These are phyloP conservation scores for Eolophus roseicapilla DNA, from an alignment of 2,113 vertebrate species.

Conservation along the genomic window DNA sequence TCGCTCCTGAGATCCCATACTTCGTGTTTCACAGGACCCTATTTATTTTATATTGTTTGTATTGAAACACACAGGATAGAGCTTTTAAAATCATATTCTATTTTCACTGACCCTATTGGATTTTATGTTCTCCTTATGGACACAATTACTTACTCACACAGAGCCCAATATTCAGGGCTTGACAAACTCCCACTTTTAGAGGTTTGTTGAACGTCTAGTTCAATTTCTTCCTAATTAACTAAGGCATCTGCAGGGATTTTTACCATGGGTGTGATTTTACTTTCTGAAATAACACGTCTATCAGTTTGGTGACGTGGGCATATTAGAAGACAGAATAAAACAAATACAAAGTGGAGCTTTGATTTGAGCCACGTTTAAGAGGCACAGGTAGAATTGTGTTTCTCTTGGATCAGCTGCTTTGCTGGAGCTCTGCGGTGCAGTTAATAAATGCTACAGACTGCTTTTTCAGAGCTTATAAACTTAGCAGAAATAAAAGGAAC, in stretches of 20 bases:
- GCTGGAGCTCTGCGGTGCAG: neutral
- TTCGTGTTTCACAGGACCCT: neutral
- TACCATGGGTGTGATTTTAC: neutral
- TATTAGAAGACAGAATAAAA: neutral
- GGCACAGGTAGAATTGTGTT: neutral
- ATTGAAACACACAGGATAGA: neutral
- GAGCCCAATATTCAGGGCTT: neutral
- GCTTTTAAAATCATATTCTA: neutral
- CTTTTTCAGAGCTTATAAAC: conserved; percentile 56
- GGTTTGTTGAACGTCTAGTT: neutral
- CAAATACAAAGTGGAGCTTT: neutral
- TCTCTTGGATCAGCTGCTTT: conserved; percentile 28
- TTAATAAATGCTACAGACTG: conserved; percentile 34
- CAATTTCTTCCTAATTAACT: neutral
- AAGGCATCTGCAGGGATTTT: neutral
- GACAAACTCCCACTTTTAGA: neutral
- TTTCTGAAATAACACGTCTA: neutral
- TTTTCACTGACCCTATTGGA: neutral
- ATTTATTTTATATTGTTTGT: neutral
- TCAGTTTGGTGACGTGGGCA: neutral
- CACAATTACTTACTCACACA: neutral
- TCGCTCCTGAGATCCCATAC: neutral
- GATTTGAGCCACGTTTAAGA: neutral
- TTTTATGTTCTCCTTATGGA: neutral
- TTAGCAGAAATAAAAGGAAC: conserved; percentile 53